These are phyloP conservation scores for Copsychus sechellarum DNA, from an alignment of 2,113 vertebrate genomes.

Conservation along the genomic window DNA sequence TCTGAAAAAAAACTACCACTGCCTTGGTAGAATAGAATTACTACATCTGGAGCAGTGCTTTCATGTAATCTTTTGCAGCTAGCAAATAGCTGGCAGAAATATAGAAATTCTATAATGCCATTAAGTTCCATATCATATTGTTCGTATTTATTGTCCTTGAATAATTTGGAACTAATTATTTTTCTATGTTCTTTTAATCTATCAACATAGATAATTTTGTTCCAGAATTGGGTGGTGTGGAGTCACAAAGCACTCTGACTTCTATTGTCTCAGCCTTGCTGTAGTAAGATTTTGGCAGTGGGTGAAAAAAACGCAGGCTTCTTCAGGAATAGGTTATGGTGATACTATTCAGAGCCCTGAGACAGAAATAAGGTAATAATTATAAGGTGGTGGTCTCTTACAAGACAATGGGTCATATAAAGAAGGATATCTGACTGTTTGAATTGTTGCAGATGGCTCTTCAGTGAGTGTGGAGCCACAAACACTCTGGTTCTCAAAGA, in stretches of 20 bases:
- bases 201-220: background rate
- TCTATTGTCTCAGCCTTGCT: background rate
- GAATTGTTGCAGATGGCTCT: background rate
- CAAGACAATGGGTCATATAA: background rate
- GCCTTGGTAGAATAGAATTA: background rate
- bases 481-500: background rate
- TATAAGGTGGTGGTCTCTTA: background rate
- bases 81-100: background rate
- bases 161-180: background rate
- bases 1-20: background rate
- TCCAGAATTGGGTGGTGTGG: background rate
- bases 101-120: background rate
- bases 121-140: background rate
- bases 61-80: background rate
- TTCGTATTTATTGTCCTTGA: background rate
- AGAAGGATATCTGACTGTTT: background rate
- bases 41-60: background rate
- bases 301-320: background rate
- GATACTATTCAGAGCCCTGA: background rate
- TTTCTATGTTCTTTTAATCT: background rate
- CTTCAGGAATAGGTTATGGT: background rate
- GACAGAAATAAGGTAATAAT: background rate
- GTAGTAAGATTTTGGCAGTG: background rate
- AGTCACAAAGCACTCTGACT: background rate
- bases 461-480: background rate